These are phyloP conservation scores for Rhingia campestris DNA, from an alignment of 2,888 invertebrate genomes.

Conservation along the genomic window DNA sequence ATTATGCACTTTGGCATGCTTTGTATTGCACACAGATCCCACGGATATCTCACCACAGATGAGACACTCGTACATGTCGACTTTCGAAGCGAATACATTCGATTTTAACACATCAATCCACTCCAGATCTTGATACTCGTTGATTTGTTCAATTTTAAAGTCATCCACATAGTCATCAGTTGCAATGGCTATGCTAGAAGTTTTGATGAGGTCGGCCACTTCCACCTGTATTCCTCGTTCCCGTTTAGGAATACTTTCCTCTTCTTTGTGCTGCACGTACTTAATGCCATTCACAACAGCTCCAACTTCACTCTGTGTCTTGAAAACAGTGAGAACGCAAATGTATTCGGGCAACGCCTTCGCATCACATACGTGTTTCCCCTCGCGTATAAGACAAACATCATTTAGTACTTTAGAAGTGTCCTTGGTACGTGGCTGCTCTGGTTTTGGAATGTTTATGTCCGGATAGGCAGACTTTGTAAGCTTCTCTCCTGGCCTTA, in stretches of 20 bases:
- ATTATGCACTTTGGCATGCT: slow-evolving; percentile 34
- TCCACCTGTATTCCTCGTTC: slow-evolving; percentile 47
- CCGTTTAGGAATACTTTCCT: slow-evolving; percentile 30
- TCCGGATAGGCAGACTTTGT: slow-evolving; percentile 42
- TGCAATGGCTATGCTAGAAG: slow-evolving; percentile 8
- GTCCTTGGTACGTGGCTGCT: slow-evolving; percentile 1
- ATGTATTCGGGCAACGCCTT: slow-evolving; percentile 38
- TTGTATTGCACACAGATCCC: slow-evolving; percentile 11
- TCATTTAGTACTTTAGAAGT: slow-evolving; percentile 14
- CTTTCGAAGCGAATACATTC: slow-evolving; percentile 11
- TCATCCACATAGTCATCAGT: slow-evolving; percentile 27
- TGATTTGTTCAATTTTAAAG: slow-evolving; percentile 11
- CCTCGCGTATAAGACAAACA: neutral
- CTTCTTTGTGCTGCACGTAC: slow-evolving; percentile 21
- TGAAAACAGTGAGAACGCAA: slow-evolving; percentile 46
- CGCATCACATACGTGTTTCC: slow-evolving; percentile 3
- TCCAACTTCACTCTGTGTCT: slow-evolving; percentile 6
- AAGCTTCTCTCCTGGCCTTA: slow-evolving; percentile 9
- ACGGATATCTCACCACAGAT: slow-evolving; percentile 57
- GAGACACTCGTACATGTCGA: slow-evolving; percentile 52
- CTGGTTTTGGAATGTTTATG: slow-evolving; percentile 32
- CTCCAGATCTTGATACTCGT: neutral
- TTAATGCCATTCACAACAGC: slow-evolving; percentile 24
- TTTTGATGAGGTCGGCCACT: neutral
- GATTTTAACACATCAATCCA: slow-evolving; percentile 7